phyloP scores from a whole-genome alignment of 2,888 invertebrate species.

The Ceratothoa steindachneri region DNA sequence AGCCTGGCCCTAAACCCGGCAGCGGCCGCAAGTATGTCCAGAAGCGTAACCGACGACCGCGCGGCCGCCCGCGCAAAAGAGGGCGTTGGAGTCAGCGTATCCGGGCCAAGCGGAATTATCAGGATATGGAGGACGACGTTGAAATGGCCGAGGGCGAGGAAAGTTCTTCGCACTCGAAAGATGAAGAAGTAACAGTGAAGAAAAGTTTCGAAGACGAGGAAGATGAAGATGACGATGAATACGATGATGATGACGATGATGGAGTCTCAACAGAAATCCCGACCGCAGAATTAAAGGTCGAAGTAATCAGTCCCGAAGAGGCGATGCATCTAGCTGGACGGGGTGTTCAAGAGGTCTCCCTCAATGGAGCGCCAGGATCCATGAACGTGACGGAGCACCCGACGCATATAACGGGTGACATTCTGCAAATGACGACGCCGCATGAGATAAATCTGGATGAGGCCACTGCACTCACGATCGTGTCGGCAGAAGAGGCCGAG shows the following conservation, averaged over 20 bases:
- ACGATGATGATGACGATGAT: conserved; percentile 24
- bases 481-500: conserved; percentile 44
- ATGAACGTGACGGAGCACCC: not conserved
- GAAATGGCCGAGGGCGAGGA: not conserved
- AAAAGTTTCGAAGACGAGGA: conserved; percentile 20
- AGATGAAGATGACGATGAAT: too few species aligned
- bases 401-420: not conserved
- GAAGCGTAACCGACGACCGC: conserved; percentile 38
- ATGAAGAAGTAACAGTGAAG: not conserved
- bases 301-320: conserved; percentile 18
- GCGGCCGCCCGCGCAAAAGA: conserved; percentile 42
- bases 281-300: conserved; percentile 31
- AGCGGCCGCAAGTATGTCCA: conserved; percentile 47
- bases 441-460: conserved; percentile 45
- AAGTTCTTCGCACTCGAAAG: conserved; percentile 3
- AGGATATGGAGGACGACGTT: not conserved
- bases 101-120: not conserved
- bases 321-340: conserved; percentile 11
- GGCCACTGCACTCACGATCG: conserved; percentile 40
- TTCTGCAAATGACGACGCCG: conserved; percentile 16
- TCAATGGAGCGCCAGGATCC: not conserved
- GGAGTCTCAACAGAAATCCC: conserved; percentile 7
- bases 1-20: conserved; percentile 45
- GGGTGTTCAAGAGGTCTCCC: not conserved
- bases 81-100: conserved; percentile 18